Conservation (phyloP, 37 sponge, comb jelly and placozoan species). For the Lycopodina hypogea region DNA sequence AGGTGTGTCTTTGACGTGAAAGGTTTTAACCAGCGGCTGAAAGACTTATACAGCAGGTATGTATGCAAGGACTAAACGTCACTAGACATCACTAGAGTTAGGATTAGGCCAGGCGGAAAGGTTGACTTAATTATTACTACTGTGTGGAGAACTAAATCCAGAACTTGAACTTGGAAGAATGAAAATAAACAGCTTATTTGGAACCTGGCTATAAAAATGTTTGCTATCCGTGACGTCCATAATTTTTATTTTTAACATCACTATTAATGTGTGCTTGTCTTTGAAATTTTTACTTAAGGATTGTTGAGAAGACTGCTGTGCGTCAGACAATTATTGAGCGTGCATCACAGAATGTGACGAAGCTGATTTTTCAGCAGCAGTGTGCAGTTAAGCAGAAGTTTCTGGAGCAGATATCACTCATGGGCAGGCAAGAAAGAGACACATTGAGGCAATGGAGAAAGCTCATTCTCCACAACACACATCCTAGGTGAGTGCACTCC, state of each 20-base stretch:
- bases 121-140: too few species aligned
- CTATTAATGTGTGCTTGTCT: neutral
- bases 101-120: too few species aligned
- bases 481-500: slow-evolving; percentile 38
- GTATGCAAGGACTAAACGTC: too few species aligned
- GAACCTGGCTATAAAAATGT: too few species aligned
- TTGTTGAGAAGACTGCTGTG: slow-evolving; percentile 33
- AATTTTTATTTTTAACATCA: too few species aligned
- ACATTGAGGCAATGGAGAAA: slow-evolving; percentile 59
- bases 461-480: slow-evolving; percentile 57
- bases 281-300: slow-evolving; percentile 30
- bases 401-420: slow-evolving; percentile 40
- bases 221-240: too few species aligned
- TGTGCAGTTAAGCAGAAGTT: slow-evolving; percentile 17
- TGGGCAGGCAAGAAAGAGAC: slow-evolving; percentile 32
- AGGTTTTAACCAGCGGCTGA: slow-evolving; percentile 40
- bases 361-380: slow-evolving; percentile 45
- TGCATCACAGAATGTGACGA: slow-evolving; percentile 38
- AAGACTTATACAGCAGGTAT: slow-evolving; percentile 40
- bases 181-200: too few species aligned
- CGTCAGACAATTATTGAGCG: slow-evolving; percentile 29
- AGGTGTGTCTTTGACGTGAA: slow-evolving; percentile 35
- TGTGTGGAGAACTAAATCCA: too few species aligned
- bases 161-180: too few species aligned
- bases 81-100: too few species aligned